These are phyloP conservation scores for Talpa occidentalis DNA, from an alignment of 2,113 vertebrate species.

Conservation along the genomic window DNA sequence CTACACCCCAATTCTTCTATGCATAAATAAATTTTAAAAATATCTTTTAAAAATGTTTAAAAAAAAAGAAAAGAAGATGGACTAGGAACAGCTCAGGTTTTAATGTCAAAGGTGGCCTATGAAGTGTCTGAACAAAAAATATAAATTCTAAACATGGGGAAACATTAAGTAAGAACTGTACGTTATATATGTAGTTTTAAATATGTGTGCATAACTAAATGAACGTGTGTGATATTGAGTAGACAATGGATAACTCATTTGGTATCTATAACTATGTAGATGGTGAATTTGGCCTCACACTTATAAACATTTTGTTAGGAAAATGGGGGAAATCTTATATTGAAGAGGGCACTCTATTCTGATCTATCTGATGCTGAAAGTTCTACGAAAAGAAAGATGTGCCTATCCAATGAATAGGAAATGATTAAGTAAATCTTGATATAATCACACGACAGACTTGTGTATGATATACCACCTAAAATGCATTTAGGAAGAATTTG, in stretches of 20 bases:
- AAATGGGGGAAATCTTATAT: neutral
- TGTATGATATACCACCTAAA: neutral
- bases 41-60: neutral
- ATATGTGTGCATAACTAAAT: neutral
- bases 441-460: neutral
- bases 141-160: neutral
- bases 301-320: neutral
- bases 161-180: neutral
- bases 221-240: constrained; percentile 5
- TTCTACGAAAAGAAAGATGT: constrained; percentile 1
- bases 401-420: neutral
- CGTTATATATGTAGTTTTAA: neutral
- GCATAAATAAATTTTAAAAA: too few species aligned
- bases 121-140: neutral
- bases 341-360: neutral
- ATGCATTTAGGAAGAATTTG: constrained; percentile 10
- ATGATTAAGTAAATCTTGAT: neutral
- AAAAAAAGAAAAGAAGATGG: neutral
- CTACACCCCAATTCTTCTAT: too few species aligned
- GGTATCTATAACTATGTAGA: neutral
- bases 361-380: neutral
- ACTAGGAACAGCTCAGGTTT: neutral
- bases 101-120: neutral
- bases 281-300: neutral
- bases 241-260: neutral